phyloP scores from a whole-genome alignment of 2,797 vertebrate genomes.

The Dendrocincla fuliginosa region DNA sequence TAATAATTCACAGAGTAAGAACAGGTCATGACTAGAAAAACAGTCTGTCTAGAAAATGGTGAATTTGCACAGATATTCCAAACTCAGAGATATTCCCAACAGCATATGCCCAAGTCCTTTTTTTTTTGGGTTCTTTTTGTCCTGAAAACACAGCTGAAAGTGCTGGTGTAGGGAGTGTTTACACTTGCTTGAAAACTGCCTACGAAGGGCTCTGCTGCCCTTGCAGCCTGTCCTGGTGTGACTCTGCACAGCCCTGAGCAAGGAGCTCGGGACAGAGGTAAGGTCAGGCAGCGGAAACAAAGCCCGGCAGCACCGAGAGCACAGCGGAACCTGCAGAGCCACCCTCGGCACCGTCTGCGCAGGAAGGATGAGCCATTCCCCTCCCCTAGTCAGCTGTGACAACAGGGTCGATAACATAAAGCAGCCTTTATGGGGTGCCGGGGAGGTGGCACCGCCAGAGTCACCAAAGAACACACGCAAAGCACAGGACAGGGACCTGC shows the following conservation, averaged over 20 bases:
- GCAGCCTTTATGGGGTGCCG: fast-evolving
- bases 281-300: background rate
- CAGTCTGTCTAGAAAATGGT: background rate
- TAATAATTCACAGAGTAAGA: background rate
- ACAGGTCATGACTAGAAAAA: background rate
- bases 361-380: fast-evolving
- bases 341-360: fast-evolving
- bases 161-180: too few relatives aligned
- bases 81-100: background rate
- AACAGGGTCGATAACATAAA: background rate
- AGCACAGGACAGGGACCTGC: background rate
- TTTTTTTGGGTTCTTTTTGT: background rate
- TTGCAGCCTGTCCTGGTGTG: background rate
- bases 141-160: background rate
- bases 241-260: fast-evolving
- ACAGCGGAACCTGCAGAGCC: background rate
- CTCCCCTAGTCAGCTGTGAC: fast-evolving
- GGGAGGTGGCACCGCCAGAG: background rate
- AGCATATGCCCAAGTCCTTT: fast-evolving
- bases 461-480: background rate
- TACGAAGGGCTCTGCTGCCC: fast-evolving
- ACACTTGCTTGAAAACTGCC: background rate
- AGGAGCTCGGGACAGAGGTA: fast-evolving
- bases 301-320: background rate
- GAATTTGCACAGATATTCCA: background rate